Base-by-base conservation (phyloP, 2,113 vertebrate genomes). In the Onychorhynchus coronatus region DNA sequence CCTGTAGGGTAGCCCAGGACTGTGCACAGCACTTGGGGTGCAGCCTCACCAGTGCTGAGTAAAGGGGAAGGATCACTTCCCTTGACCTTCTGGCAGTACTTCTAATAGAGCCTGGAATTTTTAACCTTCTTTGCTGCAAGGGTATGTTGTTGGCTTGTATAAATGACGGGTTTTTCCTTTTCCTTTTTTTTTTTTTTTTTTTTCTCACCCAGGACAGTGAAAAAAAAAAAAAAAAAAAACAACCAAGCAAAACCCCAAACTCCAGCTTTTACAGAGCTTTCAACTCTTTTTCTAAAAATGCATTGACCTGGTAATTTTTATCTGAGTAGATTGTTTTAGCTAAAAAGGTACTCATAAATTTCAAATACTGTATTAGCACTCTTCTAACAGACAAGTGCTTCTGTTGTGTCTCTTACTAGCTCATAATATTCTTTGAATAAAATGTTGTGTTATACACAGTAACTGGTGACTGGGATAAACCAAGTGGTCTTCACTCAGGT, bases 161-260 rank as follows among this genome's bases (percentile, higher is more conserved):
- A 61, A 73, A 81, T 47, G 3, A 5, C 28, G 33, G 7, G 2
- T 78, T 81, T 53, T 31, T 44, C 10, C 3, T 42, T 75, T 59
- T 25, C 1, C 20, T 1, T 58, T 89, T 59, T 39, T 2, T 12
- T n/a, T 37, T 59, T 5, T 47, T 50, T 11, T 39, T 74, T 56
- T 67, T 11, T 1, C 5, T n/a, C 1, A 27, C 8, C 73, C 22
- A 5, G 46, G 22, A 39, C 3, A 39, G 8, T 22, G 24, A 85
- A 72, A 47, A 46, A 39, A 47, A 3, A 16, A 61, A 67, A 9
- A 16, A 47, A 49, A 25, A 49, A 14, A 49, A 24, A 39, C 33
- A 4, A 24, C 12, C 31, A 39, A 78, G 9, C 8, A 37, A 28
- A 23, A 17, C 0, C 1, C 1, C 11, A 66, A 81, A 66, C 2